Evolutionary conservation across 2,797 vertebrate genomes (phyloP).

Genomic region (Chrysocyon brachyurus): DNA sequence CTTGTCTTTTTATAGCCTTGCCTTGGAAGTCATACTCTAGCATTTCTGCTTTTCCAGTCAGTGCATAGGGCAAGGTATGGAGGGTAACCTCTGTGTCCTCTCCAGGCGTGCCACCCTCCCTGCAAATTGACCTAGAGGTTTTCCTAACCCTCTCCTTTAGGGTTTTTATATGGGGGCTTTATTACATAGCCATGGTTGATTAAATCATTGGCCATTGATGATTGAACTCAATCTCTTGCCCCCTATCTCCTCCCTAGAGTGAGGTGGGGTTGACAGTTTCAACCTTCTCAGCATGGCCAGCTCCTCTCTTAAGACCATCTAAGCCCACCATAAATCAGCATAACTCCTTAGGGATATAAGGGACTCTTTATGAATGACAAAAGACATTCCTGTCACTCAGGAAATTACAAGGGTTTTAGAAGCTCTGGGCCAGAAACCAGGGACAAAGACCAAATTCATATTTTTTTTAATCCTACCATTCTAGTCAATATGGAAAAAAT

Average conservation of each 20-base stretch:
- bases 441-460: background rate
- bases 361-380: background rate
- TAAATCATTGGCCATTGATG: background rate
- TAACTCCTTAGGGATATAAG: background rate
- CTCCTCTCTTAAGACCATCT: background rate
- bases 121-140: background rate
- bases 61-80: background rate
- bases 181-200: background rate
- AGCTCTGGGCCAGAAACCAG: background rate
- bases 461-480: background rate
- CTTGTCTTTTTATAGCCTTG: background rate
- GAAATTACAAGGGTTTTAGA: background rate
- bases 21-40: background rate
- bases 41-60: background rate
- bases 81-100: background rate
- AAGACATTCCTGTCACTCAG: background rate
- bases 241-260: background rate
- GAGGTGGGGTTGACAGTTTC: background rate
- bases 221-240: background rate
- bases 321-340: too few relatives aligned
- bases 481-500: background rate
- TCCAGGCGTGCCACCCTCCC: background rate
- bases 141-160: background rate
- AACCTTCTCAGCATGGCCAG: background rate
- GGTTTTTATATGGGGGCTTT: background rate